Evolutionary conservation across 2,888 invertebrate species (phyloP).

Genomic region (Ctena decussata): DNA sequence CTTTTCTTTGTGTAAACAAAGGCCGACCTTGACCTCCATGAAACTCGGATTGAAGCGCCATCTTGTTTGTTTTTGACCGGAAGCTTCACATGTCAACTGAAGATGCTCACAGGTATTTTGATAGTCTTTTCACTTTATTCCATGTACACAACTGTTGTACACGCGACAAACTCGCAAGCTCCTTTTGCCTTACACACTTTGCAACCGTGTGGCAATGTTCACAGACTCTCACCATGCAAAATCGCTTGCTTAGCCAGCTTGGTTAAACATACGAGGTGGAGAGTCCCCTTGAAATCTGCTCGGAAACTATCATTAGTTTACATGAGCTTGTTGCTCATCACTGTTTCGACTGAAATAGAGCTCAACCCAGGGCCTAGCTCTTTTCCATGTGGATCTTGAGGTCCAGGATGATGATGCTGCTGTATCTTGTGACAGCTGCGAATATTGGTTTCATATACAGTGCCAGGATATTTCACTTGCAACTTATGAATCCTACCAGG

Average conservation of each 20-base stretch:
- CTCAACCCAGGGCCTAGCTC: background rate
- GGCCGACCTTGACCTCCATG: background rate
- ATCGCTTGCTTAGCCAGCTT: background rate
- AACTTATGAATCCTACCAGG: background rate
- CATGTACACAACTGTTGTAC: constrained; percentile 3
- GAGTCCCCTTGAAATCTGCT: background rate
- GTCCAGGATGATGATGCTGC: background rate
- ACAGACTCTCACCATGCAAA: background rate
- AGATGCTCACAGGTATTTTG: background rate
- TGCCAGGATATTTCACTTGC: background rate
- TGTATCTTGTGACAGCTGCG: constrained; percentile 5
- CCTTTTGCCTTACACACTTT: background rate
- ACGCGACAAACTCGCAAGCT: background rate
- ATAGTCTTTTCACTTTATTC: background rate
- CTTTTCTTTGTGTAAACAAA: background rate
- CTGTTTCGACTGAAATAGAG: background rate
- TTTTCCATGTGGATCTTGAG: background rate
- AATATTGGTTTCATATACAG: constrained; percentile 13
- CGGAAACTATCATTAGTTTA: background rate
- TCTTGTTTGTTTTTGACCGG: background rate
- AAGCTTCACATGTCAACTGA: background rate
- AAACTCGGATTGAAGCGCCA: background rate
- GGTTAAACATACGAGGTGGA: background rate
- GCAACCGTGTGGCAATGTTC: background rate
- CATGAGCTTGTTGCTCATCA: background rate